These are phyloP conservation scores for Patella vulgata DNA, from an alignment of 1,140 invertebrate genomes.

Conservation along the genomic window DNA sequence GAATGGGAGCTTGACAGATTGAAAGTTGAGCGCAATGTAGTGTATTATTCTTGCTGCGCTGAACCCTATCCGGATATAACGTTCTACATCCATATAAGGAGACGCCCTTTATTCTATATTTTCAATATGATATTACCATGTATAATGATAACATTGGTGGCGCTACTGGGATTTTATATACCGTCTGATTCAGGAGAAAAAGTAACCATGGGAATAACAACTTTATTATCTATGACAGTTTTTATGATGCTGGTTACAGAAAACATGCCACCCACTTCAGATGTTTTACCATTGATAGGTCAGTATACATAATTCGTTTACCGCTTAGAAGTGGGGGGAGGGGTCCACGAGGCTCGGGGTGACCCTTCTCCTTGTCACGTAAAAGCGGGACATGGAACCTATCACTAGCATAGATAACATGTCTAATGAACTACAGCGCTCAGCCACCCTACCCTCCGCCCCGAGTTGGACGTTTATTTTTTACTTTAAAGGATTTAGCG, in stretches of 20 bases:
- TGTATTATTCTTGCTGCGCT: conserved; percentile 77
- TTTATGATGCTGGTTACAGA: conserved; percentile 66
- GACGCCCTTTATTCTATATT: conserved; percentile 89
- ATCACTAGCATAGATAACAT: too few relatives aligned
- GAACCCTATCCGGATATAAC: conserved; percentile 63
- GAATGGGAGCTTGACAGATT: conserved; percentile 65
- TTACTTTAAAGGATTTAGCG: too few relatives aligned
- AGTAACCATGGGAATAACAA: conserved; percentile 65
- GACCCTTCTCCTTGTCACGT: neutral
- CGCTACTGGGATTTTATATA: conserved; percentile 85
- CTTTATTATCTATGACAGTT: conserved; percentile 64
- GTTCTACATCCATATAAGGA: conserved; percentile 70
- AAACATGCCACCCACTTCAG: conserved; percentile 64
- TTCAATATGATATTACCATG: conserved; percentile 85
- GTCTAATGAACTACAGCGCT: too few relatives aligned
- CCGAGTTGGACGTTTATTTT: too few relatives aligned
- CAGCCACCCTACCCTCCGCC: too few relatives aligned
- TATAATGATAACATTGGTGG: conserved; percentile 85
- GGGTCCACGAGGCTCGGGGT: neutral
- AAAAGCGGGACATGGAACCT: too few relatives aligned
- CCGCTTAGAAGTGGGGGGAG: neutral
- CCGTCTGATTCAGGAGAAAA: conserved; percentile 80
- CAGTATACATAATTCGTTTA: conserved; percentile 14
- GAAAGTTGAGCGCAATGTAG: conserved; percentile 72
- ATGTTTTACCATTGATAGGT: conserved; percentile 63